Conservation (phyloP, 2,113 vertebrate genomes). For the Scartelaos histophorus region DNA sequence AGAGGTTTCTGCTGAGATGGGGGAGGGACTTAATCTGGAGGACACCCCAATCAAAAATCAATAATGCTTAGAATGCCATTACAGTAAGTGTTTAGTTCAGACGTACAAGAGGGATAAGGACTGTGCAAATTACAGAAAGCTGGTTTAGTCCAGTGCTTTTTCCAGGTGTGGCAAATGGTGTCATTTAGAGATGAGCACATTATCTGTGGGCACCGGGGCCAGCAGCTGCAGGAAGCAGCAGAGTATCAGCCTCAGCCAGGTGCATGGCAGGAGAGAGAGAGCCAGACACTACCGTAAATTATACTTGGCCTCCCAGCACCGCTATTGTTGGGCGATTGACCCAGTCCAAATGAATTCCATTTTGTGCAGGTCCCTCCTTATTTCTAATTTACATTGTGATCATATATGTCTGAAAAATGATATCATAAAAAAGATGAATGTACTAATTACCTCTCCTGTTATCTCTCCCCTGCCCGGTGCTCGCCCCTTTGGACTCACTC, state of each 20-base stretch:
- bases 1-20: conserved; percentile 98
- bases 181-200: conserved; percentile 91
- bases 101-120: conserved; percentile 57
- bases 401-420: conserved; percentile 99
- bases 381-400: conserved; percentile 99
- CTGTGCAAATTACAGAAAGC: conserved; percentile 56
- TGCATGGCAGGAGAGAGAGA: conserved; percentile 67
- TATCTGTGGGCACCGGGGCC: conserved; percentile 92
- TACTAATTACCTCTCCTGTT: conserved; percentile 99
- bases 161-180: conserved; percentile 95
- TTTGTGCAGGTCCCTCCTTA: conserved; percentile 99
- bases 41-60: conserved; percentile 99
- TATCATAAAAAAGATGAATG: conserved; percentile 99
- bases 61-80: conserved; percentile 99
- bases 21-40: conserved; percentile 82
- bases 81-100: conserved; percentile 87
- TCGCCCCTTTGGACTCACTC: conserved; percentile 90
- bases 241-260: conserved; percentile 82
- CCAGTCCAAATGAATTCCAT: conserved; percentile 99
- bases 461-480: conserved; percentile 90
- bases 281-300: conserved; percentile 96
- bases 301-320: conserved; percentile 91
- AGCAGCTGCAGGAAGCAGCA: conserved; percentile 87
- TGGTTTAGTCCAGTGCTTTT: conserved; percentile 50
- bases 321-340: conserved; percentile 97